These are phyloP conservation scores for Diaperis boleti DNA, from an alignment of 2,888 invertebrate species.

Conservation along the genomic window DNA sequence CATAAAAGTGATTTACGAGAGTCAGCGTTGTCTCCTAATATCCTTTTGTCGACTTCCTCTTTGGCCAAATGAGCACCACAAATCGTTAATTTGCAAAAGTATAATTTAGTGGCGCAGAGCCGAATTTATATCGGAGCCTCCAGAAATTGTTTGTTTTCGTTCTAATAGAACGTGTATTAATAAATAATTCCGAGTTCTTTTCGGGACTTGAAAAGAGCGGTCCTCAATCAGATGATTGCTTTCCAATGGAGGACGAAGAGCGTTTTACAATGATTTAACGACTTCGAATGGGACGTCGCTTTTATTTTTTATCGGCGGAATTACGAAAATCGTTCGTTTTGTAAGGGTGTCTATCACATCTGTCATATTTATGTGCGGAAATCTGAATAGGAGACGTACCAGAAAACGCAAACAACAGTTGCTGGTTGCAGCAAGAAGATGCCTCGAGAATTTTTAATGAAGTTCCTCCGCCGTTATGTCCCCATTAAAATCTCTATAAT, in stretches of 20 bases:
- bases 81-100: slow-evolving; percentile 40
- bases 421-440: too few species aligned
- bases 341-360: too few species aligned
- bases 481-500: slow-evolving; percentile 36
- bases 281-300: slow-evolving; percentile 55
- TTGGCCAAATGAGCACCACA: slow-evolving; percentile 35
- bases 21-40: slow-evolving; percentile 37
- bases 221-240: slow-evolving; percentile 54
- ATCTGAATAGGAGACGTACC: too few species aligned
- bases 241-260: slow-evolving; percentile 55
- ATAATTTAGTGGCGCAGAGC: slow-evolving; percentile 33
- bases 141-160: slow-evolving; percentile 37
- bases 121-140: slow-evolving; percentile 29
- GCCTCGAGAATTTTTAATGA: background rate
- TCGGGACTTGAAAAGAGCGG: slow-evolving; percentile 39
- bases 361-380: too few species aligned
- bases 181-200: slow-evolving; percentile 34
- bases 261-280: slow-evolving; percentile 58
- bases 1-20: slow-evolving; percentile 40
- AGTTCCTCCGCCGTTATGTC: slow-evolving; percentile 7
- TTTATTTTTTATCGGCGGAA: slow-evolving; percentile 52
- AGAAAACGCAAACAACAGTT: too few species aligned
- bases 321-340: too few species aligned
- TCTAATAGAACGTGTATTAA: slow-evolving; percentile 38
- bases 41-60: slow-evolving; percentile 30